Evolutionary conservation across 30 jellyfish, hydroid and myxozoan species (phyloP), one percentile per base, ranked within the genome.

Genomic region (Catostylus mosaicus): DNA sequence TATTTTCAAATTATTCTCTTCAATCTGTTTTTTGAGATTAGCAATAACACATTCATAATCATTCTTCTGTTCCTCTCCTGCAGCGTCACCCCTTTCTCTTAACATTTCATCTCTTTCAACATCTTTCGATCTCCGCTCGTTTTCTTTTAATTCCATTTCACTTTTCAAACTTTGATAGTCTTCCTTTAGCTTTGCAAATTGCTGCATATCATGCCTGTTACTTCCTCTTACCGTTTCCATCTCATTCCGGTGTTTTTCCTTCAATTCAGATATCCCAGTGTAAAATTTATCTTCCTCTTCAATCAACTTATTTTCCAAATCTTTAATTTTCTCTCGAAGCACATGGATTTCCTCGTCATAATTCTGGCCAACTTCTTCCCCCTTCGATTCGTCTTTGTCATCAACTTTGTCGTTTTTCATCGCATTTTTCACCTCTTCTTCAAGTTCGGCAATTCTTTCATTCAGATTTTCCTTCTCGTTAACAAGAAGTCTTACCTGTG

Each of bases 261-360:
- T 93, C 82, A 87, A 40, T 30, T 69, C 79, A 24, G 97, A 46
- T 76, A 93, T 82, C 30, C 61, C 85, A 22, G 79, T 37, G 30
- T 61, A 83, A 18, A 80, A 78, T 67, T 67, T 75, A 38, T 93
- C 98, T 50, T 93, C 98, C 57, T 89, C 94, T n/a, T 54, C 75
- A 3, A 81, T 69, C 66, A 84, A 40, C 87, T 85, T 84, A 1
- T 63, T 75, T 62, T 90, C 96, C 56, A 85, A 51, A 47, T 43
- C 88, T n/a, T 81, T 71, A 24, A 90, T 40, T 50, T 70, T 63
- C 19, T 31, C 57, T 30, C 65, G 66, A 37, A 64, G 82, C 33
- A 57, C 93, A 3, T 36, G 36, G 35, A 16, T 61, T 30, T 85
- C 95, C 29, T 16, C 34, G 20, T 30, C 70, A 3, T 30, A 31